Conservation (phyloP, 2,888 invertebrate genomes). For the Rhaphigaster nebulosa region DNA sequence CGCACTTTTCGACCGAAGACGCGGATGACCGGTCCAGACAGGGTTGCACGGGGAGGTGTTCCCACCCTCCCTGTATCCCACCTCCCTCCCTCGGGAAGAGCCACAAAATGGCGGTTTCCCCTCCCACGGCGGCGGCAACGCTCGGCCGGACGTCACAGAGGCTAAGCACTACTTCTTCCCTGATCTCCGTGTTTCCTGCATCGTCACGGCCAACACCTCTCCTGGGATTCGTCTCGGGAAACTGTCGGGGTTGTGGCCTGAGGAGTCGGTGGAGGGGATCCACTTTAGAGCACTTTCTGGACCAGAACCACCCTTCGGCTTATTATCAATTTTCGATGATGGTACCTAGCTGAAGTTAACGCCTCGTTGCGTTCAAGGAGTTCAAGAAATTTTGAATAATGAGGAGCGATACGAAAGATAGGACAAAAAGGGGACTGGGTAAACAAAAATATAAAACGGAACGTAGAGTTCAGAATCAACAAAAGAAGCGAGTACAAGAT, state of each 20-base stretch:
- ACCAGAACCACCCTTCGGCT: slow-evolving; percentile 21
- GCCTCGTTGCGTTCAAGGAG: neutral
- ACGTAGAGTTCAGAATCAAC: neutral
- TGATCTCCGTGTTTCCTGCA: slow-evolving; percentile 55
- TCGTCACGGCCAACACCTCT: slow-evolving; percentile 47
- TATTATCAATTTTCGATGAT: slow-evolving; percentile 29
- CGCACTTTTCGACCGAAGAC: neutral
- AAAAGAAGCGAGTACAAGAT: too few species aligned
- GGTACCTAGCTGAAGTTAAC: neutral
- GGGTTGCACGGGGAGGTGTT: slow-evolving; percentile 16
- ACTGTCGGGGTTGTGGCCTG: neutral
- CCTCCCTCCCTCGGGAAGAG: slow-evolving; percentile 31
- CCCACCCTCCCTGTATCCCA: slow-evolving; percentile 38
- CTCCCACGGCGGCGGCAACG: slow-evolving; percentile 39
- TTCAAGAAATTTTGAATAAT: neutral
- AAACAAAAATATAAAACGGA: neutral
- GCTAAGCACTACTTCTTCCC: slow-evolving; percentile 42
- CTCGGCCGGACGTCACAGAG: slow-evolving; percentile 47
- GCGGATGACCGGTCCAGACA: neutral
- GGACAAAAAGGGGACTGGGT: neutral
- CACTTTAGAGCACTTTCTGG: neutral
- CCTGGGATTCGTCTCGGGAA: slow-evolving; percentile 28
- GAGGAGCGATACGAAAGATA: neutral
- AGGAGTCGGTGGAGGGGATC: neutral
- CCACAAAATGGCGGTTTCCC: slow-evolving; percentile 52